These are phyloP conservation scores for Drosophila kepulauana DNA, from an alignment of 1,140 invertebrate genomes.

Conservation along the genomic window DNA sequence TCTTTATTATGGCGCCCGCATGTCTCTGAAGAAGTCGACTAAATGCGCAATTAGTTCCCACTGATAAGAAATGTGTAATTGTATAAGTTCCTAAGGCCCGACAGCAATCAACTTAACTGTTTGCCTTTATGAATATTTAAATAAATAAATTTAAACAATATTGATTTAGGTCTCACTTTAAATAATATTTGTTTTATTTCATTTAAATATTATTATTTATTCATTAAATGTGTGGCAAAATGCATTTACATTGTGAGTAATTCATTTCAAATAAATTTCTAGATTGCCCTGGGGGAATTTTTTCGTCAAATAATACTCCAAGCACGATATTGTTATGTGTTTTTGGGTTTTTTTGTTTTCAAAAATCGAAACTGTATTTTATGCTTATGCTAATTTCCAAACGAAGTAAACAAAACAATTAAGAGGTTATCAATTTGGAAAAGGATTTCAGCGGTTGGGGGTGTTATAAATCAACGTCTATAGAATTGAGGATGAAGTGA, in stretches of 20 bases:
- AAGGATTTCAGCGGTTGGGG: neutral
- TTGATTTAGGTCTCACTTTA: neutral
- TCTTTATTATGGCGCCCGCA: slow-evolving; percentile 16
- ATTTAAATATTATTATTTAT: neutral
- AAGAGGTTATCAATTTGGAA: neutral
- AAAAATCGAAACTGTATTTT: slow-evolving; percentile 14
- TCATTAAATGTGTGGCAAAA: neutral
- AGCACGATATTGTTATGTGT: slow-evolving; percentile 11
- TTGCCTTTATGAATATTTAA: slow-evolving; percentile 5
- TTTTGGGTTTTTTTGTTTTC: slow-evolving; percentile 12
- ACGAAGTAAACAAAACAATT: slow-evolving; percentile 5
- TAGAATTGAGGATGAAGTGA: neutral
- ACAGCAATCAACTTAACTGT: slow-evolving; percentile 2
- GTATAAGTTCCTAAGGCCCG: neutral
- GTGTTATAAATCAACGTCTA: slow-evolving; percentile 15
- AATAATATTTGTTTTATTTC: neutral
- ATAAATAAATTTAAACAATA: neutral
- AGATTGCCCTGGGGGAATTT: neutral
- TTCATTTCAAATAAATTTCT: neutral
- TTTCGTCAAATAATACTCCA: slow-evolving; percentile 8
- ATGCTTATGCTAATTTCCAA: slow-evolving; percentile 35
- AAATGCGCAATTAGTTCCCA: neutral
- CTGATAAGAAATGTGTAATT: slow-evolving; percentile 19
- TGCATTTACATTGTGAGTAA: neutral
- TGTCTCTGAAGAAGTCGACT: slow-evolving; percentile 20